Base-by-base conservation (phyloP, 2,797 vertebrate species). In the Diglossa cyanea region DNA sequence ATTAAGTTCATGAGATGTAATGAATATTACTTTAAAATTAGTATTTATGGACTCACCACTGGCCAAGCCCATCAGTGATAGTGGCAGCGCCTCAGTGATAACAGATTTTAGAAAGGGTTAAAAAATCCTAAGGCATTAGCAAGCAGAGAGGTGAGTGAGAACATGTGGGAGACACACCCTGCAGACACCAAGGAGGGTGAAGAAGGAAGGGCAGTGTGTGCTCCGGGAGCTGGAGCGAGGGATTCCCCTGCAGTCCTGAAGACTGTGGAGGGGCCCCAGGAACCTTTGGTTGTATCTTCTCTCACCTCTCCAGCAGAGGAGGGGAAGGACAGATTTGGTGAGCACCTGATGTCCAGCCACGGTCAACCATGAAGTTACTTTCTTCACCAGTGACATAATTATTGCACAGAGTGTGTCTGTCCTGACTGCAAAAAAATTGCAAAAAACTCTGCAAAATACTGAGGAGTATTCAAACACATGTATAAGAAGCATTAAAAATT, bases 171-270 rank as follows among this genome's bases (percentile, higher is more conserved):
- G 28, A 39, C 14, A 26, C 10, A 17, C 8, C 16, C 13, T 45
- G 7, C 17, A 35, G 42, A 28, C 11, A 24, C 15, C n/a, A 28
- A 8, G n/a, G 2, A 21, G 6, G 15, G 25, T 10, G n/a, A 17
- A 40, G 45, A 42, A 31, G 21, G 28, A 61, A 1, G 2, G 5
- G 5, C 2, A 40, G 10, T 19, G 63, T 21, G 7, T 28, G 33
- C 4, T 37, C 4, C 5, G 5, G 11, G 26, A 5, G 1, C 30
- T 1, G 0, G 17, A 54, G 31, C 17, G 45, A 51, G 33, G 13
- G 13, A 33, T 23, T 35, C 17, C 31, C n/a, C 28, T 28, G n/a
- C 21, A 83, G 37, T 26, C 31, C 0, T 17, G 44, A 62, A 51
- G 61, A 11, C 13, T 21, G 4, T 14, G 13, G 23, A 58, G 39